Evolutionary conservation across 2,113 vertebrate species (phyloP).

Genomic region (Pongo pygmaeus): DNA sequence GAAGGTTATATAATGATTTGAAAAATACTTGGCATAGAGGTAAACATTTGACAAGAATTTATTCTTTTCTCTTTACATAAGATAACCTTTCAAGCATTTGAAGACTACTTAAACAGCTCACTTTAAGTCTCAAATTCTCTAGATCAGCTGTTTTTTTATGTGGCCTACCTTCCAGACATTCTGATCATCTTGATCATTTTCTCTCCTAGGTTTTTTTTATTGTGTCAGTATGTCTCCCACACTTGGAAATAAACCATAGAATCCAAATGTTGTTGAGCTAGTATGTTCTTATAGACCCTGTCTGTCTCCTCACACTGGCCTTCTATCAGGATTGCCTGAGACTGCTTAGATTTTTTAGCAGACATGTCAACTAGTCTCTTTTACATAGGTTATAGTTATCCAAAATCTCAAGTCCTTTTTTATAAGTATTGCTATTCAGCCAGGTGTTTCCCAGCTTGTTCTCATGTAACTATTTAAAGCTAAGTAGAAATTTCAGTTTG

Average conservation of each 20-base stretch:
- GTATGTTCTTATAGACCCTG: background rate
- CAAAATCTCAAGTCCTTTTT: constrained; percentile 15
- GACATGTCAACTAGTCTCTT: background rate
- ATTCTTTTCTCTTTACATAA: background rate
- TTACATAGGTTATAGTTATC: background rate
- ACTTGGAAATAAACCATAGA: background rate
- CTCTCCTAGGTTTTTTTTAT: background rate
- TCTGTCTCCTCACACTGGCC: background rate
- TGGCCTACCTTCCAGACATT: background rate
- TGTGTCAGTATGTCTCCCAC: background rate
- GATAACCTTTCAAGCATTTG: background rate
- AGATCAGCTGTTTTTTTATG: background rate
- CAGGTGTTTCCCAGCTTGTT: background rate
- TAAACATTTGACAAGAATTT: background rate
- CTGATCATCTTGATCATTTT: background rate
- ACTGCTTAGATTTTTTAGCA: background rate
- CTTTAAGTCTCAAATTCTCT: background rate
- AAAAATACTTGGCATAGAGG: background rate
- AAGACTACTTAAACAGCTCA: background rate
- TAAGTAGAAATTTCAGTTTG: constrained; percentile 22
- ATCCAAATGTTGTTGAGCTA: background rate
- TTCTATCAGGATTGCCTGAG: background rate
- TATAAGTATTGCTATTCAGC: background rate
- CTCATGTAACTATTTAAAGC: background rate
- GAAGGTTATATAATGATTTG: background rate